These are phyloP conservation scores for Yponomeuta sedellus DNA, from an alignment of 2,888 invertebrate genomes.

Conservation along the genomic window DNA sequence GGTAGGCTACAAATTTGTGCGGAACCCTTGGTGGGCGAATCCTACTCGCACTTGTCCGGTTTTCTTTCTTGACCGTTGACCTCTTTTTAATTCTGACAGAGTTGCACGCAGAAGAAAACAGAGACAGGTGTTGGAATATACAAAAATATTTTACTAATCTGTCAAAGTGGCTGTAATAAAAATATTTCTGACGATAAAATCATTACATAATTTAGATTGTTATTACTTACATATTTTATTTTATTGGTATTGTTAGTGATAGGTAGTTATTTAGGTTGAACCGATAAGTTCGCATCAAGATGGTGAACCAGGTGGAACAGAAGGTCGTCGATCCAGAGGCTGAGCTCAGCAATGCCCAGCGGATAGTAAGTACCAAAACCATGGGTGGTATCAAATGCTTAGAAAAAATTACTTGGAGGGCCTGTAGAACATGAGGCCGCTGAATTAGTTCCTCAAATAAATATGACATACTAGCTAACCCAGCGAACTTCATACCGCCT, in stretches of 20 bases:
- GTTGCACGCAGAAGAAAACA: not conserved
- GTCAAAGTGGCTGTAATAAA: not conserved
- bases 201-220: too few relatives aligned
- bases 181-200: not conserved
- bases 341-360: constrained; percentile 63
- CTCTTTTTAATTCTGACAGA: not conserved
- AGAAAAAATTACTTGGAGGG: too few relatives aligned
- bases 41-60: too few relatives aligned
- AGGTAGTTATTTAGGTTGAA: not conserved
- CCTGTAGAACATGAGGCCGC: too few relatives aligned
- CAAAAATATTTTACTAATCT: not conserved
- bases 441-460: too few relatives aligned
- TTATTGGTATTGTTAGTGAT: not conserved
- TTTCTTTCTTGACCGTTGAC: too few relatives aligned
- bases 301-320: constrained; percentile 56
- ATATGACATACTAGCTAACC: too few relatives aligned
- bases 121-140: not conserved
- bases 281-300: constrained; percentile 26
- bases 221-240: not conserved
- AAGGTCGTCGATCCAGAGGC: constrained; percentile 61
- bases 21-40: too few relatives aligned
- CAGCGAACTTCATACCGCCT: too few relatives aligned
- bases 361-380: constrained; percentile 49
- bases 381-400: too few relatives aligned
- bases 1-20: too few relatives aligned